Conservation (phyloP, 2,797 vertebrate genomes). For the Threskiornis aethiopicus region DNA sequence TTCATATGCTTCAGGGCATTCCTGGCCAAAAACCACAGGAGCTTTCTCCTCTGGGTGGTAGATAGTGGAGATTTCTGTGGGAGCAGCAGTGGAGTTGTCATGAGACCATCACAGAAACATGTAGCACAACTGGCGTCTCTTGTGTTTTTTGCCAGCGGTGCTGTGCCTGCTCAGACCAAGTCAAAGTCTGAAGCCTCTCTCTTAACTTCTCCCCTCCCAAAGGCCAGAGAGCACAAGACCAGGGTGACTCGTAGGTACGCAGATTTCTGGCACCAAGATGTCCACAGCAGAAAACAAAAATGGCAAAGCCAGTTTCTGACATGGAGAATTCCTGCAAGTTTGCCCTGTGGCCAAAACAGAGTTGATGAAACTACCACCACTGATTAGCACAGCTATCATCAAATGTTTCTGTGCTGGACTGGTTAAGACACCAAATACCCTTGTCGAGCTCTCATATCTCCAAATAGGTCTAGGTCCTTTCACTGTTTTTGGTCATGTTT, state of each 20-base stretch:
- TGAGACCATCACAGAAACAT: neutral
- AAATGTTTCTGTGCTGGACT: neutral
- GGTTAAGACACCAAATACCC: neutral
- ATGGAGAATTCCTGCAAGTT: neutral
- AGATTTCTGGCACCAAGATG: neutral
- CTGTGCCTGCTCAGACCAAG: neutral
- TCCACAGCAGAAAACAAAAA: neutral
- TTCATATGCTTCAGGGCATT: neutral
- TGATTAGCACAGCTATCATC: neutral
- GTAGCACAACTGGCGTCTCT: accelerated
- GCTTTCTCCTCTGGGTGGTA: neutral
- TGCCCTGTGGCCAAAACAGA: neutral
- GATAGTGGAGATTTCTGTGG: neutral
- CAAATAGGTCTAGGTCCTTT: neutral
- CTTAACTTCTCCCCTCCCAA: neutral
- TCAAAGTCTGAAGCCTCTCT: neutral
- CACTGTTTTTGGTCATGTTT: neutral
- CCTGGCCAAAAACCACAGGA: neutral
- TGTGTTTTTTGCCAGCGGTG: neutral
- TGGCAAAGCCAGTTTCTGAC: neutral
- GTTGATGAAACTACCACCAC: neutral
- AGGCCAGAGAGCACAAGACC: neutral
- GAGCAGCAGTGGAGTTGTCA: neutral
- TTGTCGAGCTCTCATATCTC: neutral
- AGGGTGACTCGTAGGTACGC: neutral